A percentile compares a stretch with the other conserved stretches of the same genome.
phyloP scores from a whole-genome alignment of 2,113 vertebrate genomes.

The Diphyllodes magnificus region DNA sequence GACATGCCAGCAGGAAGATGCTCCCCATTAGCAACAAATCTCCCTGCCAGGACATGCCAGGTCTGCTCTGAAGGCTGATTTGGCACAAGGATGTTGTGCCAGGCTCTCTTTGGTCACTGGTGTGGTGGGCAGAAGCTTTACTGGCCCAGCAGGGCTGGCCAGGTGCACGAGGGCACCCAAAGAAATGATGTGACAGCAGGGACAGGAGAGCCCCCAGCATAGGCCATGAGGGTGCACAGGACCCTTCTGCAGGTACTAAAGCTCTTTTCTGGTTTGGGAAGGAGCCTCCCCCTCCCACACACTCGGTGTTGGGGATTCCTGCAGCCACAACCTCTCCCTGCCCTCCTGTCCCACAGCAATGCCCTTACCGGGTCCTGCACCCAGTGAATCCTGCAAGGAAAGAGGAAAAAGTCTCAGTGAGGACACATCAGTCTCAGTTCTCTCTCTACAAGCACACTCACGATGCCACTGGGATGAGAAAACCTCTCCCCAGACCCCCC shows the following conservation, averaged over 20 bases:
- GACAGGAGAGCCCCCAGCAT: background rate
- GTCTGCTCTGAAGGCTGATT: background rate
- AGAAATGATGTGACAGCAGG: background rate
- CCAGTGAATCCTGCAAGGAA: constrained; percentile 57
- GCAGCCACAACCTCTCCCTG: background rate
- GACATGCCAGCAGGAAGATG: background rate
- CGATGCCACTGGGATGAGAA: background rate
- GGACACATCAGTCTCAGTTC: accelerated
- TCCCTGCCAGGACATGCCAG: accelerated
- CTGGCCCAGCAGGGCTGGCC: accelerated
- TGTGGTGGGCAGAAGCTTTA: background rate
- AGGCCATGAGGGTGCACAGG: background rate
- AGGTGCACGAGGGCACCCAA: background rate
- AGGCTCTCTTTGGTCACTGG: background rate
- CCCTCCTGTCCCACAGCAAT: background rate
- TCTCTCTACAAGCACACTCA: accelerated
- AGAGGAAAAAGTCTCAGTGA: background rate
- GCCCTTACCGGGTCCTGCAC: constrained; percentile 71
- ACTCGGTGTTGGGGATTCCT: background rate
- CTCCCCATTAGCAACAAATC: background rate
- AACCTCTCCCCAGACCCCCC: background rate
- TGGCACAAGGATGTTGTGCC: background rate
- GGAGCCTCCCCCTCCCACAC: background rate
- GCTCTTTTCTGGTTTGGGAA: background rate
- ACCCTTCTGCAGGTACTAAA: background rate